Evolutionary conservation across 2,888 invertebrate species (phyloP).

Genomic region (Lampropteryx suffumata): DNA sequence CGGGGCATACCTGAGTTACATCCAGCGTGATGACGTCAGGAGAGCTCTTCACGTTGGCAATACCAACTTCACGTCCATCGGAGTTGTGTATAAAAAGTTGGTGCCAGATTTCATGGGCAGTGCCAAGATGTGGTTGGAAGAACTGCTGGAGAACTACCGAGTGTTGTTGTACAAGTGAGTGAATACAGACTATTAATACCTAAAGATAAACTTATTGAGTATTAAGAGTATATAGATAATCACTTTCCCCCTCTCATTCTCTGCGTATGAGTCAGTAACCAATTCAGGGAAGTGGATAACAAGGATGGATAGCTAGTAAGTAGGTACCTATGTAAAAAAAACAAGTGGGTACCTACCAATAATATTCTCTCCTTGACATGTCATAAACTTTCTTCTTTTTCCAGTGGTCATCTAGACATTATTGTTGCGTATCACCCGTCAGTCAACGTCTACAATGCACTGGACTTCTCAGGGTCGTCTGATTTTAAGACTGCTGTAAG

Average conservation of each 20-base stretch:
- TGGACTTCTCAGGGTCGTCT: slow-evolving; percentile 67
- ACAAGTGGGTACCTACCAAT: no score
- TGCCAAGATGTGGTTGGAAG: slow-evolving; percentile 81
- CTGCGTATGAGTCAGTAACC: no score
- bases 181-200: no score
- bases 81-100: slow-evolving; percentile 75
- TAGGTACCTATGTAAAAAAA: no score
- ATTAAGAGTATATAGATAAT: no score
- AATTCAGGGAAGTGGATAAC: no score
- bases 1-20: slow-evolving; percentile 68
- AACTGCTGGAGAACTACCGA: slow-evolving; percentile 77
- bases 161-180: slow-evolving; percentile 85
- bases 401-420: slow-evolving; percentile 84
- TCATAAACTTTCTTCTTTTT: slow-evolving; percentile 34
- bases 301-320: no score
- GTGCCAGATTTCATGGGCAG: slow-evolving; percentile 82
- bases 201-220: no score
- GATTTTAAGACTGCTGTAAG: slow-evolving; percentile 72
- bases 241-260: no score
- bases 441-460: slow-evolving; percentile 72
- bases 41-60: slow-evolving; percentile 80
- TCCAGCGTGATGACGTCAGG: slow-evolving; percentile 69
- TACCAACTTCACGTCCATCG: slow-evolving; percentile 75
- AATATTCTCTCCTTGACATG: no score
- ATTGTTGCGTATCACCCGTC: slow-evolving; percentile 86